Conservation (phyloP, 1,140 invertebrate genomes). For the Gonatopus flavifemur region DNA sequence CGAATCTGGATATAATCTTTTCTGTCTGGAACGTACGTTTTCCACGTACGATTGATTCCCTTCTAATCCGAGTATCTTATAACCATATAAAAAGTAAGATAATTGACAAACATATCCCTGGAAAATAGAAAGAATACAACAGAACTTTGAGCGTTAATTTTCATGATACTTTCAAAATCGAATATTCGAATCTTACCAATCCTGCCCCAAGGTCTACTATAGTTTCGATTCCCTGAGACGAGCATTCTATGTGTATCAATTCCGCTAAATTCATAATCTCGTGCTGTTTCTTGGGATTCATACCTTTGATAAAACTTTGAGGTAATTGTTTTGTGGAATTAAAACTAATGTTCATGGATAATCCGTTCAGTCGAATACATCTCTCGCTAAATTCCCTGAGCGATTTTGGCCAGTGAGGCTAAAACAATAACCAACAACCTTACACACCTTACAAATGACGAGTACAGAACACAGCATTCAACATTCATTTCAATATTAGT, state of each 20-base stretch:
- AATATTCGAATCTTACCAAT: slow-evolving; percentile 58
- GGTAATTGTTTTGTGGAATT: slow-evolving; percentile 30
- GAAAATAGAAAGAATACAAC: slow-evolving; percentile 23
- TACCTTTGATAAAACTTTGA: slow-evolving; percentile 43
- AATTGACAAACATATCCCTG: slow-evolving; percentile 78
- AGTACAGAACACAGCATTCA: no score
- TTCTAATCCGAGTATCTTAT: slow-evolving; percentile 75
- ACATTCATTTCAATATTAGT: slow-evolving; percentile 9
- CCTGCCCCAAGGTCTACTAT: slow-evolving; percentile 83
- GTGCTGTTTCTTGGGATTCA: slow-evolving; percentile 69
- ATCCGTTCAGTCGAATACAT: slow-evolving; percentile 39
- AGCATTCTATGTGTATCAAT: slow-evolving; percentile 62
- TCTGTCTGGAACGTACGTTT: slow-evolving; percentile 66
- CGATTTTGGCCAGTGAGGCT: slow-evolving; percentile 47
- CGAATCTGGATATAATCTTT: slow-evolving; percentile 59
- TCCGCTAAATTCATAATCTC: slow-evolving; percentile 67
- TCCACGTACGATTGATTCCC: slow-evolving; percentile 64
- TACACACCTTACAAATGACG: slow-evolving; percentile 1
- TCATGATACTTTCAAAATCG: neutral
- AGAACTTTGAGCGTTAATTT: slow-evolving; percentile 11
- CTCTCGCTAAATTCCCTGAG: slow-evolving; percentile 53
- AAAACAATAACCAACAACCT: slow-evolving; percentile 26
- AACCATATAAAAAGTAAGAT: slow-evolving; percentile 64
- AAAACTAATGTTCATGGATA: slow-evolving; percentile 16
- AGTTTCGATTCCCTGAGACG: slow-evolving; percentile 54